phyloP scores from a whole-genome alignment of 1,140 invertebrate genomes.

The Phymorhynchus buccinoides region DNA sequence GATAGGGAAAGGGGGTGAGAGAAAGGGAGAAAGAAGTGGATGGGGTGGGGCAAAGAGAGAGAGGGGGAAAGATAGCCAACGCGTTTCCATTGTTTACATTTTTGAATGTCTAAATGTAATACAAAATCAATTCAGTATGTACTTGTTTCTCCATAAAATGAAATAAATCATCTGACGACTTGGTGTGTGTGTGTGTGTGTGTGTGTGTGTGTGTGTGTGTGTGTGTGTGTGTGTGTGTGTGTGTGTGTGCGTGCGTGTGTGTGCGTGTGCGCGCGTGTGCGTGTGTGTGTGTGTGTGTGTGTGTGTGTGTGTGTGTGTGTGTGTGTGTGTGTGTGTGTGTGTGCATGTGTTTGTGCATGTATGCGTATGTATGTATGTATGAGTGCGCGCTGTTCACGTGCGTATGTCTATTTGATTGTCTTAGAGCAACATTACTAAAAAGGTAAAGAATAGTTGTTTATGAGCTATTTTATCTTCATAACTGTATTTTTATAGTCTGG shows the following conservation, averaged over 20 bases:
- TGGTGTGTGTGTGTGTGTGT: conserved; percentile 8
- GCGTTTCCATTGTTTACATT: too few relatives aligned
- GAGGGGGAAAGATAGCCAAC: neutral
- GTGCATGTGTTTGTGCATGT: neutral
- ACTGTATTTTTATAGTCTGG: too few relatives aligned
- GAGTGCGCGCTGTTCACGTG: too few relatives aligned
- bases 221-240: conserved; percentile 17
- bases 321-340: neutral
- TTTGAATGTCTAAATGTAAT: too few relatives aligned
- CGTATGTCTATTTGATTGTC: too few relatives aligned
- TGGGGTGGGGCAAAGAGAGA: neutral
- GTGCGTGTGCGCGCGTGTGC: conserved; percentile 6
- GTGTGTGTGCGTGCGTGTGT: neutral
- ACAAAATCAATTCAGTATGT: too few relatives aligned
- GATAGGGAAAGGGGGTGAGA: neutral
- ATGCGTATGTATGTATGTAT: neutral
- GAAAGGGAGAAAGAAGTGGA: conserved; percentile 4
- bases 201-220: conserved; percentile 17
- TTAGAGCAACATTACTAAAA: too few relatives aligned
- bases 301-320: neutral
- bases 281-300: conserved; percentile 7
- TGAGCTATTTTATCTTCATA: too few relatives aligned
- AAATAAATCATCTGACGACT: neutral
- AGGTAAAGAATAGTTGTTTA: too few relatives aligned
- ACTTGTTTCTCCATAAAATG: too few relatives aligned